Conservation (phyloP, 2,888 invertebrate genomes). For the Netelia melanura region DNA sequence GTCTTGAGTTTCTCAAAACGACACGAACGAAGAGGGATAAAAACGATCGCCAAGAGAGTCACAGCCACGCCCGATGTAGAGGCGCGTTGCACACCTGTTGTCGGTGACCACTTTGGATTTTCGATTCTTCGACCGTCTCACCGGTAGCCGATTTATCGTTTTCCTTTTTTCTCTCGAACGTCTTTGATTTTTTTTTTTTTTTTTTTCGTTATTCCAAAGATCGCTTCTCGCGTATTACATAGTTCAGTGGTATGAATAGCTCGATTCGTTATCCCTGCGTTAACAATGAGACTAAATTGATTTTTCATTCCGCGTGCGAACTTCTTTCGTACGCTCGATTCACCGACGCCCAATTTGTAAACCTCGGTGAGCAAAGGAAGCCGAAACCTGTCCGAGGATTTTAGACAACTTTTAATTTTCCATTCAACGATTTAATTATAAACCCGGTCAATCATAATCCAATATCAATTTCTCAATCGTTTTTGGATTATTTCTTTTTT, state of each 20-base stretch:
- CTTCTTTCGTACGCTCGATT: slow-evolving; percentile 16
- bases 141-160: slow-evolving; percentile 53
- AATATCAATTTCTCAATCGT: neutral
- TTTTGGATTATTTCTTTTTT: slow-evolving; percentile 46
- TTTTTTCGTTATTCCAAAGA: neutral
- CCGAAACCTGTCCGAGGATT: neutral
- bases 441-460: neutral
- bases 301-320: slow-evolving; percentile 60
- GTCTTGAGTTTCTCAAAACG: neutral
- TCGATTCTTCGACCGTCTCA: slow-evolving; percentile 22
- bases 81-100: slow-evolving; percentile 73
- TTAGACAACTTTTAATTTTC: neutral
- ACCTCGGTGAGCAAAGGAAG: slow-evolving; percentile 36
- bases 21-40: slow-evolving; percentile 30
- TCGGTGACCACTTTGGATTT: slow-evolving; percentile 44
- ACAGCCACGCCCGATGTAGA: slow-evolving; percentile 68
- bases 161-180: slow-evolving; percentile 35
- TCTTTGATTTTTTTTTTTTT: slow-evolving; percentile 3
- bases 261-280: slow-evolving; percentile 57
- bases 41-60: slow-evolving; percentile 37
- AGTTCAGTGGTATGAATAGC: slow-evolving; percentile 57
- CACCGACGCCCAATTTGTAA: neutral
- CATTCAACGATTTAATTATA: no score
- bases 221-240: slow-evolving; percentile 11
- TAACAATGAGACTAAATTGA: slow-evolving; percentile 67